Evolutionary conservation across 2,113 vertebrate species (phyloP).

Genomic region (Peromyscus californicus): DNA sequence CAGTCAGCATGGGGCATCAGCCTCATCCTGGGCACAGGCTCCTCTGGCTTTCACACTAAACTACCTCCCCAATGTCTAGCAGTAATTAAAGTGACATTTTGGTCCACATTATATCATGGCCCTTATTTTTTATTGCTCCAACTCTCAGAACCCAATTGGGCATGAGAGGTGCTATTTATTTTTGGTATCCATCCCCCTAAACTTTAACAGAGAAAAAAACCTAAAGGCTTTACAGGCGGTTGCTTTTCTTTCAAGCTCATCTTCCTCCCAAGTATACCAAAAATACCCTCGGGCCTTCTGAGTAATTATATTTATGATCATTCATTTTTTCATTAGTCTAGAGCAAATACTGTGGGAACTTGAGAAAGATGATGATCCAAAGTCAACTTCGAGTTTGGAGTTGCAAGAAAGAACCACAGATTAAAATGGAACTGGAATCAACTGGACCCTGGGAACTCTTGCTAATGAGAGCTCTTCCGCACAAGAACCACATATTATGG

Average conservation of each 20-base stretch:
- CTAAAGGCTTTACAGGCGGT: slow-evolving; percentile 50
- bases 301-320: slow-evolving; percentile 85
- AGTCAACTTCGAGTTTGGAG: slow-evolving; percentile 82
- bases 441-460: slow-evolving; percentile 72
- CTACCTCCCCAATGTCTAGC: neutral
- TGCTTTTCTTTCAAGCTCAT: slow-evolving; percentile 76
- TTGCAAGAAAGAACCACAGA: slow-evolving; percentile 76
- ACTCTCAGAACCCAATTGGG: slow-evolving; percentile 42
- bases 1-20: neutral
- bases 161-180: slow-evolving; percentile 52
- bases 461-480: slow-evolving; percentile 55
- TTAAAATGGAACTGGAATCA: slow-evolving; percentile 81
- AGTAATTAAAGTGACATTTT: slow-evolving; percentile 14
- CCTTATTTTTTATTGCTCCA: slow-evolving; percentile 55
- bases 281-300: slow-evolving; percentile 80
- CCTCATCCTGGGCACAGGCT: neutral
- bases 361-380: slow-evolving; percentile 81
- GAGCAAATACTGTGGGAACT: slow-evolving; percentile 85
- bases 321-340: slow-evolving; percentile 85
- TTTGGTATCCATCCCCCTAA: neutral
- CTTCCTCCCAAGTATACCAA: slow-evolving; percentile 78
- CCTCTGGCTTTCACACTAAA: neutral
- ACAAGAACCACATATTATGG: slow-evolving; percentile 69
- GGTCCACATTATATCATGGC: neutral
- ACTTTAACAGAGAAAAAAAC: slow-evolving; percentile 54